Base-by-base conservation (phyloP, 2,113 vertebrate genomes). In the Mola mola region DNA sequence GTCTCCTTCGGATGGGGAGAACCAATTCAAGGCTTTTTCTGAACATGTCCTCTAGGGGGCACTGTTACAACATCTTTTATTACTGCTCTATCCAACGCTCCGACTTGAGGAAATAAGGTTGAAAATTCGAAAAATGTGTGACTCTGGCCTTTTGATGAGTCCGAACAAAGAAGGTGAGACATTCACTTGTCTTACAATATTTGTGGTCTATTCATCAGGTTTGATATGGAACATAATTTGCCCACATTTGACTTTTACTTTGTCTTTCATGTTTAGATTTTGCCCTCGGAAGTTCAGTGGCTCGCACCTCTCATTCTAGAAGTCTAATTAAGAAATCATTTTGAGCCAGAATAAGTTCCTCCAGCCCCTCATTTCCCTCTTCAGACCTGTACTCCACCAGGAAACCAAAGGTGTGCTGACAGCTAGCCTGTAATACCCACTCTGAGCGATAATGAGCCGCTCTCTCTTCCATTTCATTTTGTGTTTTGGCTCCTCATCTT, bases 31-130 rank as follows among this genome's bases (percentile, higher is more conserved):
- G n/a, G n/a, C n/a, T n/a, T n/a, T n/a, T n/a, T n/a, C n/a, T n/a
- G n/a, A n/a, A n/a, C n/a, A 3, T 5, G 0, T 16, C 65, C 86
- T 86, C 76, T 44, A 84, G 90, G 88, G 87, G 88, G 79, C 89
- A 88, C 79, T 89, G 79, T 89, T 75, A 84, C 46, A 59, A 75
- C 87, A 84, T 22, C 65, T 16, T 26, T n/a, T n/a, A n/a, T n/a
- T n/a, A n/a, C n/a, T n/a, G n/a, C n/a, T n/a, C n/a, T n/a, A n/a
- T n/a, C n/a, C n/a, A n/a, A n/a, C n/a, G 20, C 40, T 42, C 17
- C 19, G 12, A 2, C 37, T 12, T 16, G 8, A 43, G 10, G 41
- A 22, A 11, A 36, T 3, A 4, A 36, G 24, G 13, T 49, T 33
- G n/a, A 34, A 69, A 19, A 50, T 31, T 6, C 57, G 28, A 50